phyloP scores from a whole-genome alignment of 2,113 vertebrate genomes.

The Oophaga pumilio region DNA sequence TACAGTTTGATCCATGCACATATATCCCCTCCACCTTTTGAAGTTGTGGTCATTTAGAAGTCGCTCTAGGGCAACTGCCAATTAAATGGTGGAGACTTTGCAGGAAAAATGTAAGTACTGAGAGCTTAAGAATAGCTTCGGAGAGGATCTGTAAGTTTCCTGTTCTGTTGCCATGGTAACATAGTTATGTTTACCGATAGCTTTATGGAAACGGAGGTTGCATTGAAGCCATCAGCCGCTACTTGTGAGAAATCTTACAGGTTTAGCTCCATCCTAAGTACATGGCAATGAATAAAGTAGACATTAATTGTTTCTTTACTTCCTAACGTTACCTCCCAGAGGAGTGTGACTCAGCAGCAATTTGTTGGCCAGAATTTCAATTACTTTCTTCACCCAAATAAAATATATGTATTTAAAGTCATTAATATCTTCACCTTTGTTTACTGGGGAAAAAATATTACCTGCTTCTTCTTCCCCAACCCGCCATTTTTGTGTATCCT shows the following conservation, averaged over 20 bases:
- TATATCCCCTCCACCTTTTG: background rate
- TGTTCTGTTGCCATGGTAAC: conserved; percentile 9
- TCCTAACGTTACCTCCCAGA: too few relatives aligned
- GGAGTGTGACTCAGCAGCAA: too few relatives aligned
- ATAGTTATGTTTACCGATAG: background rate
- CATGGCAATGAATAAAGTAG: background rate
- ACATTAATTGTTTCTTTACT: background rate
- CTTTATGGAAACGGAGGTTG: conserved; percentile 4
- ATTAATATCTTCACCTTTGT: background rate
- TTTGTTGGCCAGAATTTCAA: background rate
- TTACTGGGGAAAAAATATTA: background rate
- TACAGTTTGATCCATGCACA: too few relatives aligned
- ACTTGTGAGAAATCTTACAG: background rate
- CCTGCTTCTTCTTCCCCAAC: too few relatives aligned
- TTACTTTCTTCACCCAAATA: background rate
- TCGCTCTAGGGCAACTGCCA: background rate
- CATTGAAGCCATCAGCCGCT: background rate
- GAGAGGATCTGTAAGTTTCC: background rate
- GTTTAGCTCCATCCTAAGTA: conserved; percentile 2
- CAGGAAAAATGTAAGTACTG: background rate
- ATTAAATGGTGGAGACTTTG: background rate
- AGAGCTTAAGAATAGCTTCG: background rate
- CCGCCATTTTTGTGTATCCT: too few relatives aligned
- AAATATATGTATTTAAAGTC: background rate
- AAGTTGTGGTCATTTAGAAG: background rate